These are phyloP conservation scores for Garrulus glandarius DNA, from an alignment of 2,797 vertebrate species.

Conservation along the genomic window DNA sequence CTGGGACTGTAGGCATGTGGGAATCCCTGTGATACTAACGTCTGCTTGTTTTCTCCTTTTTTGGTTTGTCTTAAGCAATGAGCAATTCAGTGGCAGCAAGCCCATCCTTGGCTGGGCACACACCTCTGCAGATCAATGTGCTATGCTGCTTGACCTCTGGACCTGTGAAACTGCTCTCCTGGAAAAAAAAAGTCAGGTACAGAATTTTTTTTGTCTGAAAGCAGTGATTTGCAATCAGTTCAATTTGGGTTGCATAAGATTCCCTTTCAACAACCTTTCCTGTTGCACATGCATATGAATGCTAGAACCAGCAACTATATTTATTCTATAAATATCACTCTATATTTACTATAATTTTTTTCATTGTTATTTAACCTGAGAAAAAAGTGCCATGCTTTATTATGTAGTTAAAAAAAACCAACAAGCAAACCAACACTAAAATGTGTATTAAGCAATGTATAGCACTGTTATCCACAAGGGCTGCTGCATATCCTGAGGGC, in stretches of 20 bases:
- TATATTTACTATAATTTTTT: not conserved
- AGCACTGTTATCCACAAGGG: not conserved
- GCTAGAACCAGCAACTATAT: not conserved
- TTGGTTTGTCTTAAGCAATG: not conserved
- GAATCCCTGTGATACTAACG: not conserved
- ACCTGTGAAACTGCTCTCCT: slow-evolving; percentile 75
- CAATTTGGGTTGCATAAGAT: not conserved
- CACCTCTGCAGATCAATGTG: slow-evolving; percentile 65
- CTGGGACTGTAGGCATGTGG: not conserved
- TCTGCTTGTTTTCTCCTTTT: not conserved
- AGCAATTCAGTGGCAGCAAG: not conserved
- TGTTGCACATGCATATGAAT: rapidly evolving
- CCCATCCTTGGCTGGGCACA: slow-evolving; percentile 27
- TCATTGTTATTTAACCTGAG: not conserved
- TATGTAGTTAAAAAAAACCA: not conserved
- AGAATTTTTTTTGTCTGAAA: not conserved
- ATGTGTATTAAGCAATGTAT: not conserved
- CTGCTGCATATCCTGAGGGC: not conserved
- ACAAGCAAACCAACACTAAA: not conserved
- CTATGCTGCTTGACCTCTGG: slow-evolving; percentile 80
- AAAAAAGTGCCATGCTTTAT: not conserved
- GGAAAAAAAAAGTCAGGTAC: slow-evolving; percentile 77
- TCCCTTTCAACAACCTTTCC: not conserved
- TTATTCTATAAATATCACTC: not conserved
- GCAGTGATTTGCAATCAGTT: not conserved